These are phyloP conservation scores for Palythoa grandiflora DNA, from an alignment of 92 coral and sea anemone species.

Conservation along the genomic window DNA sequence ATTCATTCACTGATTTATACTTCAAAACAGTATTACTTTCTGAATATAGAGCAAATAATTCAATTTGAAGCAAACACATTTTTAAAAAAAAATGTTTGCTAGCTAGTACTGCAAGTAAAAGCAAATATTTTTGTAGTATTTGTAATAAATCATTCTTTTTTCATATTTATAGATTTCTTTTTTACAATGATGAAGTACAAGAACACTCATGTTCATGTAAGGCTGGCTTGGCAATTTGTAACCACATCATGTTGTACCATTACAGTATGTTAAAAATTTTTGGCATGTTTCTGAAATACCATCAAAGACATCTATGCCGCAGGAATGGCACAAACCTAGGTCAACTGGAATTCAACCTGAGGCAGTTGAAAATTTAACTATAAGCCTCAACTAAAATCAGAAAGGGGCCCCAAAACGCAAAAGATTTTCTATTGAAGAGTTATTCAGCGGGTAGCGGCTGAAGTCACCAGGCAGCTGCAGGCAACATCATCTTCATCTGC, in stretches of 20 bases:
- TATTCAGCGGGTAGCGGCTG: too few species aligned
- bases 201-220: slow-evolving; percentile 42
- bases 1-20: not conserved
- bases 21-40: not conserved
- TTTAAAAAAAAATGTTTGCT: not conserved
- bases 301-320: slow-evolving; percentile 66
- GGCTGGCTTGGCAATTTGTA: slow-evolving; percentile 37
- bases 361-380: not conserved
- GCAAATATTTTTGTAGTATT: not conserved
- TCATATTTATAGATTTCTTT: not conserved
- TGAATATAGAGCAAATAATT: not conserved
- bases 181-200: not conserved
- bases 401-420: not conserved
- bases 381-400: slow-evolving; percentile 7
- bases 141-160: not conserved
- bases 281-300: slow-evolving; percentile 54
- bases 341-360: slow-evolving; percentile 6
- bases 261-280: slow-evolving; percentile 26
- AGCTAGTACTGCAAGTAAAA: not conserved
- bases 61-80: not conserved
- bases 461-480: too few species aligned
- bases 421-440: not conserved
- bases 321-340: slow-evolving; percentile 36
- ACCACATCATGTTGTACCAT: slow-evolving; percentile 27
- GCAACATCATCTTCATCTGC: too few species aligned